Base-by-base conservation (phyloP, 2,113 vertebrate genomes). In the Pluvianellus socialis region DNA sequence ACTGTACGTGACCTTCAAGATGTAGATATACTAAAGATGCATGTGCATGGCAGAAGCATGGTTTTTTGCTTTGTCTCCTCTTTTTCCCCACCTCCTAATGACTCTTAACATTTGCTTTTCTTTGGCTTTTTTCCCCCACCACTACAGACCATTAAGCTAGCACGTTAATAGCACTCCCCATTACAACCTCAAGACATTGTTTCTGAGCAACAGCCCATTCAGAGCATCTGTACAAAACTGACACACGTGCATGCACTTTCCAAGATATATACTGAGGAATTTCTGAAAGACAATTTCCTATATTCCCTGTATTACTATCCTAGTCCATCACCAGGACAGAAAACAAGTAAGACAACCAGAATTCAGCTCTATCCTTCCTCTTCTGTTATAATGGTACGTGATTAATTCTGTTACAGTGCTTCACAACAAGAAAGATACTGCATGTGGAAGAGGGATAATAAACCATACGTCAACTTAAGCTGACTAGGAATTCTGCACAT, bases 151-250 rank as follows among this genome's bases (percentile, higher is more conserved):
- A 79, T 65, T 58, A 79, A 90, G 26, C 33, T n/a, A 72, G 33
- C 44, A 82, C 3, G 1, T 85, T 82, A 95, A 85, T 27, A 65
- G 74, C 58, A 79, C 40, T 62, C 30, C 55, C 33, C 33, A 61
- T 72, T 75, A 67, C 40, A 74, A 67, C 35, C 66, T 61, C 33
- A 20, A 56, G 30, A 75, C 44, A 53, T 28, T 87, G 66, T 79
- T 95, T 79, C 73, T 79, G 74, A 79, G 73, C 90, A 93, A 62
- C 2, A 87, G 79, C 33, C 77, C 73, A 18, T 87, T 71, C 76
- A 81, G 12, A 84, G 23, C 42, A 52, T 28, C 76, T 50, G 6
- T n/a, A 84, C 32, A 80, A 42, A 80, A 63, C 30, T 20, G 35
- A 75, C 49, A 79, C 23, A 63, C 15, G 35, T 18, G 16, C 45